These are phyloP conservation scores for Phenganax stokvisi DNA, from an alignment of 92 coral and sea anemone genomes.

Conservation along the genomic window DNA sequence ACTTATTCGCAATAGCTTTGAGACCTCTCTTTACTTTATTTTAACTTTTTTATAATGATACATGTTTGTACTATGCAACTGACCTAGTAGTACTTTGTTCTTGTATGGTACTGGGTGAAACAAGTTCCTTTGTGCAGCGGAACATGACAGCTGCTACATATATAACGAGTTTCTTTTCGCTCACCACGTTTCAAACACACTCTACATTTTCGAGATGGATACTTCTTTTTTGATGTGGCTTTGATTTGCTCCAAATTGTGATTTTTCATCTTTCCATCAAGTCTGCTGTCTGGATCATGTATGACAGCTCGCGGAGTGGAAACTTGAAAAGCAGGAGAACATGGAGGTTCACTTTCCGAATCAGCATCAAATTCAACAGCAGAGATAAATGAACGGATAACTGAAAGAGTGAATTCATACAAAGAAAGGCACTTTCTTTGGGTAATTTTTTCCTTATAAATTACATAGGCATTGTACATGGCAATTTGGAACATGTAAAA, in stretches of 20 bases:
- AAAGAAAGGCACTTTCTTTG: conserved; percentile 24
- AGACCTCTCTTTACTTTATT: neutral
- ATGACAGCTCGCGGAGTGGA: conserved; percentile 18
- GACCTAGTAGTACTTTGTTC: neutral
- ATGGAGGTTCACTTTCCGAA: conserved; percentile 24
- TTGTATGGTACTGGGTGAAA: conserved; percentile 25
- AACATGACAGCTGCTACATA: conserved; percentile 25
- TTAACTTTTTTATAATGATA: neutral
- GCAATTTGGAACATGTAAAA: conserved; percentile 41
- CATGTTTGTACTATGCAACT: neutral
- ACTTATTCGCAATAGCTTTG: neutral
- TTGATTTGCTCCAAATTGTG: conserved; percentile 30
- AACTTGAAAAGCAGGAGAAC: neutral
- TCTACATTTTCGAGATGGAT: conserved; percentile 31
- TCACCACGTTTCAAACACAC: conserved; percentile 28
- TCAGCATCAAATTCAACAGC: neutral
- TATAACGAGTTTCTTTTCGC: conserved; percentile 17
- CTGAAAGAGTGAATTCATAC: conserved; percentile 23
- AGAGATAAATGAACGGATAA: conserved; percentile 5
- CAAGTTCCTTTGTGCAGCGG: conserved; percentile 28
- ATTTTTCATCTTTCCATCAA: conserved; percentile 31
- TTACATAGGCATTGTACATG: conserved; percentile 36
- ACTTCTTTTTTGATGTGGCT: conserved; percentile 32
- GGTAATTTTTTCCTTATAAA: conserved; percentile 36
- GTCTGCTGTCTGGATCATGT: conserved; percentile 24